These are phyloP conservation scores for Ptychoptera albimana DNA, from an alignment of 2,888 invertebrate species.

Conservation along the genomic window DNA sequence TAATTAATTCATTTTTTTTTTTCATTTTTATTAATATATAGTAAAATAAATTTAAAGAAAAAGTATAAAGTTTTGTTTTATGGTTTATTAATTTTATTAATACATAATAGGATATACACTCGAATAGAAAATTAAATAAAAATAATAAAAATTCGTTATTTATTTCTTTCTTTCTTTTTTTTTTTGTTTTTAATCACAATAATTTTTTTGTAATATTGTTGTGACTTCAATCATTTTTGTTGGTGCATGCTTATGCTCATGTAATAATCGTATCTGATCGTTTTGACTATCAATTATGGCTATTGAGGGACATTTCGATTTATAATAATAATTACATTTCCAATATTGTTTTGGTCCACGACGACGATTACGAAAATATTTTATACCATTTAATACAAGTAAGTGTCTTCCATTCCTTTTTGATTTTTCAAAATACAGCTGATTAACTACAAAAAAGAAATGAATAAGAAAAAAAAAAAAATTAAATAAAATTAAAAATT, in stretches of 20 bases:
- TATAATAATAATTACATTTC: constrained; percentile 32
- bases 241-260: constrained; percentile 26
- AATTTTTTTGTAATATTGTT: background rate
- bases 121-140: too few species aligned
- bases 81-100: too few species aligned
- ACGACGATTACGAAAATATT: constrained; percentile 30
- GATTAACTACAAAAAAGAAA: constrained; percentile 19
- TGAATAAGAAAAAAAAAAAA: constrained; percentile 2
- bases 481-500: background rate
- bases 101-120: too few species aligned
- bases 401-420: constrained; percentile 31
- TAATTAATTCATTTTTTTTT: too few species aligned
- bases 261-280: constrained; percentile 24
- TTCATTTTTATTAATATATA: too few species aligned
- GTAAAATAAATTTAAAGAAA: too few species aligned
- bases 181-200: too few species aligned
- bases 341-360: constrained; percentile 29
- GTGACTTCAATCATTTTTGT: background rate
- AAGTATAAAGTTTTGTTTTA: too few species aligned
- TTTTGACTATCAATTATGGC: constrained; percentile 29
- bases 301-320: constrained; percentile 30
- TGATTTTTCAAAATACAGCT: constrained; percentile 29
- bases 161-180: too few species aligned
- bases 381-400: constrained; percentile 28
- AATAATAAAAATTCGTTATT: too few species aligned